Percentiles rank a stretch among this genome's conserved stretches.
Conservation (phyloP, 2,888 invertebrate species). For the Galeopsomyia nigrocyanea region DNA sequence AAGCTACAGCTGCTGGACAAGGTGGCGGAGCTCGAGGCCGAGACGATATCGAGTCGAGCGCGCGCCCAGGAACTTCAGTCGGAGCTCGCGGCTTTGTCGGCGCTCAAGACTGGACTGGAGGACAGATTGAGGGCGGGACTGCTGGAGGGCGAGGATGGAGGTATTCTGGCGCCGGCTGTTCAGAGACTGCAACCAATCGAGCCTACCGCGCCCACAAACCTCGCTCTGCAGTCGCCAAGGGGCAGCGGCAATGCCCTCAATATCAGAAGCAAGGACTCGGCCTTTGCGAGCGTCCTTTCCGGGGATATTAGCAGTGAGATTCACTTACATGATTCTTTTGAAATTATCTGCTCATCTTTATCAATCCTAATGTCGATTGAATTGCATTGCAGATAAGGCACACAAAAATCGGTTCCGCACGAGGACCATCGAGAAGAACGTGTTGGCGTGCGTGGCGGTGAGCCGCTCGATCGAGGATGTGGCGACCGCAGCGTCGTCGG, state of each 20-base stretch:
- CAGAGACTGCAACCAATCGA: constrained; percentile 59
- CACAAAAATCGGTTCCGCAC: constrained; percentile 66
- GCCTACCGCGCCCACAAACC: constrained; percentile 47
- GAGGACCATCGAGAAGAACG: constrained; percentile 67
- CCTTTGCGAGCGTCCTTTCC: constrained; percentile 56
- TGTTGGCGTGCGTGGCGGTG: constrained; percentile 54
- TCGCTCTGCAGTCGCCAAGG: constrained; percentile 54
- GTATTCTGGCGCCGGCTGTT: constrained; percentile 58
- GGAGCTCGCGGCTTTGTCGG: constrained; percentile 74
- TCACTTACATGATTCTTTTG: neutral
- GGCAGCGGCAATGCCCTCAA: constrained; percentile 49
- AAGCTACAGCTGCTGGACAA: constrained; percentile 82
- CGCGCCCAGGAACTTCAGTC: constrained; percentile 77
- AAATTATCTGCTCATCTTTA: neutral
- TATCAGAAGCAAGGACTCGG: constrained; percentile 59
- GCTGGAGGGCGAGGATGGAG: constrained; percentile 51
- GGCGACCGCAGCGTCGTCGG: constrained; percentile 1
- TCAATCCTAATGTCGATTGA: too few species aligned
- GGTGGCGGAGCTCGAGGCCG: constrained; percentile 83
- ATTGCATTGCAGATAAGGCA: constrained; percentile 51
- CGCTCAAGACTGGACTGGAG: constrained; percentile 64
- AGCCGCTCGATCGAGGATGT: constrained; percentile 57
- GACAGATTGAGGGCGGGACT: constrained; percentile 63
- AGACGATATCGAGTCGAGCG: constrained; percentile 77
- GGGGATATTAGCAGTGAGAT: constrained; percentile 38